Evolutionary conservation across 1,140 invertebrate genomes (phyloP).

Genomic region (Tetraneura akinire): DNA sequence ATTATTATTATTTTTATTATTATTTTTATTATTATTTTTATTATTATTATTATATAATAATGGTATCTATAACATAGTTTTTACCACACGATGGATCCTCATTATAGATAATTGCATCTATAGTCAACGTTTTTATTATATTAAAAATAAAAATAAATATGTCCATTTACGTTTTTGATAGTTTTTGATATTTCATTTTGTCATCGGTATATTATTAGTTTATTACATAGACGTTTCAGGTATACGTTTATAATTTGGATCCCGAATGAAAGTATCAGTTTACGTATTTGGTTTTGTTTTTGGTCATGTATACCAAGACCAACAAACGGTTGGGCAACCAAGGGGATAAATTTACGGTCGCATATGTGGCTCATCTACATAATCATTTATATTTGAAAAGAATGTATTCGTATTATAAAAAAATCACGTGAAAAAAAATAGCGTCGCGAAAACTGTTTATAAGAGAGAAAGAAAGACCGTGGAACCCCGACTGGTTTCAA

Average conservation of each 20-base stretch:
- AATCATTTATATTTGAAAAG: conserved; percentile 41
- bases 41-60: no score
- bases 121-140: background rate
- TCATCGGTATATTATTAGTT: no score
- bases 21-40: no score
- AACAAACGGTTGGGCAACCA: background rate
- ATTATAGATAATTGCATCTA: background rate
- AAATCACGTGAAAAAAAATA: conserved; percentile 2
- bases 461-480: conserved; percentile 38
- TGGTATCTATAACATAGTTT: background rate
- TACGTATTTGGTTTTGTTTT: background rate
- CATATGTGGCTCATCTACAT: conserved; percentile 30
- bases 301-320: background rate
- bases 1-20: background rate
- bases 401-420: conserved; percentile 7
- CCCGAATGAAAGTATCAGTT: background rate
- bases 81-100: background rate
- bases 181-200: conserved; percentile 8
- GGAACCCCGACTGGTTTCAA: conserved; percentile 32
- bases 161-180: background rate
- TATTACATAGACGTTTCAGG: no score
- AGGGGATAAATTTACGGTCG: conserved; percentile 11
- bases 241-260: conserved; percentile 10
- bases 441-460: background rate
- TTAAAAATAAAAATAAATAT: background rate